Evolutionary conservation across 2,113 vertebrate genomes (phyloP), one percentile per base, ranked within the genome.

Genomic region (Petroica traversi): DNA sequence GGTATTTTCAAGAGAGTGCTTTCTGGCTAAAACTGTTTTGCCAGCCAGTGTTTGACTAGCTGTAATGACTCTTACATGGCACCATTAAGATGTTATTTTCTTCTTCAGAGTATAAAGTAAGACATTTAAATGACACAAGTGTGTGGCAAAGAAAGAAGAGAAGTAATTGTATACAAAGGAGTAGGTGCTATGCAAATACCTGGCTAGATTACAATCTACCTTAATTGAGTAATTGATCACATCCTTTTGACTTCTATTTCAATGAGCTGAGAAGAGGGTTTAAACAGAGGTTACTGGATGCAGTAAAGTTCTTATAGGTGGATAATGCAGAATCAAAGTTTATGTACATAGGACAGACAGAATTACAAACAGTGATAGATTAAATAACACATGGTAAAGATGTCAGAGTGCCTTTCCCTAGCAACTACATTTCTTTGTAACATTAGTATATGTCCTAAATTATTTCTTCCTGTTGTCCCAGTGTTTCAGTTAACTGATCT

Each of bases 201-300:
- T 77, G 88, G 55, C 31, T 59, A 95, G 92, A 96, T 96, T 77
- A 51, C 79, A 62, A 94, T 94, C 95, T 93, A 69, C 61, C 63
- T 88, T 93, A 80, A 93, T 48, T 77, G 83, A 90, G 92, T 77
- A 93, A 93, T 36, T 66, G 75, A 93, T 90, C 79, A 97, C 75
- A 84, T 59, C 68, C 67, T 86, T 95, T 90, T 92, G 76, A 84
- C 67, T 86, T 88, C 71, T 84, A 20, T 71, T 84, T 86, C 91
- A 95, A 9, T 63, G 79, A 77, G 10, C 29, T 77, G 79, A 77
- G 72, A 83, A 94, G 6, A 36, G 46, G 24, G 92, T 89, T 97
- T 91, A 95, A 90, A 77, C 1, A 84, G 43, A 72, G 91, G 82
- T 94, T 86, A 84, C 59, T 63, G 4, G 3, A 29, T 80, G 48